Conservation (phyloP, 2,113 vertebrate genomes). For the Strix aluco region DNA sequence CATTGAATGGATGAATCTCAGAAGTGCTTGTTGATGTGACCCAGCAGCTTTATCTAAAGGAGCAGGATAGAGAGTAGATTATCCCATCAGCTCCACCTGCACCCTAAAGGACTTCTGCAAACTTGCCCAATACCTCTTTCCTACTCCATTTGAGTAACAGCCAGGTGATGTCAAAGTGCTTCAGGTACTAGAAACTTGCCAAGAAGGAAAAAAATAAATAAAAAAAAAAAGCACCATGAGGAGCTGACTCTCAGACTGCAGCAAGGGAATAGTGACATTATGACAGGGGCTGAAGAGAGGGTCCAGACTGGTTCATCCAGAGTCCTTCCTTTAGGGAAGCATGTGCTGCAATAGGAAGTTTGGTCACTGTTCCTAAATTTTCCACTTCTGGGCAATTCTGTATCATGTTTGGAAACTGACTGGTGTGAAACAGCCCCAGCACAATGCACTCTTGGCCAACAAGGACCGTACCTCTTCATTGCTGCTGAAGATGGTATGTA, state of each 20-base stretch:
- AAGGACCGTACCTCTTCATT: neutral
- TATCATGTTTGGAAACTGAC: neutral
- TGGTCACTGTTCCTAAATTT: neutral
- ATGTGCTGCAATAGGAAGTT: neutral
- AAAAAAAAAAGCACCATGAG: neutral
- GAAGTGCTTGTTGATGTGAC: neutral
- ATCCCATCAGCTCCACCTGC: neutral
- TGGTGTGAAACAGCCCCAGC: neutral
- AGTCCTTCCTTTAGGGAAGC: neutral
- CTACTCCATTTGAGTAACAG: neutral
- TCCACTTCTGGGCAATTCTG: neutral
- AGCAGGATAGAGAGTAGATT: neutral
- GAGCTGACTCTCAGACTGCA: neutral
- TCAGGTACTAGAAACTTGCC: neutral
- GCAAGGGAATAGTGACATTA: neutral
- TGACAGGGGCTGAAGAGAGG: neutral
- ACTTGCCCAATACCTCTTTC: neutral
- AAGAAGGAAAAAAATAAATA: neutral
- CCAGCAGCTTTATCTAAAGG: neutral
- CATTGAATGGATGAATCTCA: neutral
- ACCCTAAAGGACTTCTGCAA: neutral
- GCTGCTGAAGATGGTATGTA: neutral
- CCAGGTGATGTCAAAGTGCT: neutral
- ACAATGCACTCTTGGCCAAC: neutral
- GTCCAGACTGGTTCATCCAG: neutral